Base-by-base conservation (phyloP, 2,888 invertebrate genomes). In the Bembecia ichneumoniformis region DNA sequence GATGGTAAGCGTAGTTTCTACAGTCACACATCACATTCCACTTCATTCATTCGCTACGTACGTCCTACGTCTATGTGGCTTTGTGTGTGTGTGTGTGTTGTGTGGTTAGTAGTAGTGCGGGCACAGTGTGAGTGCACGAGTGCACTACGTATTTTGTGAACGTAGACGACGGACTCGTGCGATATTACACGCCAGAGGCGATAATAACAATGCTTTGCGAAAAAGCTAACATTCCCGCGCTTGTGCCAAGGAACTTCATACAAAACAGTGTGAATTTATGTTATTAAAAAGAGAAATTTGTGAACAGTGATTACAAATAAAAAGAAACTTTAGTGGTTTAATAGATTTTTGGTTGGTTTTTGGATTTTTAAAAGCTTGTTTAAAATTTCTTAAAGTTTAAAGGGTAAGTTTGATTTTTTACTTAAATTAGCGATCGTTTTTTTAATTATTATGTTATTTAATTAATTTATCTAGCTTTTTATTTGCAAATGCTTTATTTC, bases 251-350 rank as follows among this genome's bases (percentile, higher is more conserved):
- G 51, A 70, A 69, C 67, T 74, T 69, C 51, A 66, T 55, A 65
- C 69, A 77, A 77, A 82, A 81, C 74, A 75, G 77, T 82, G 82
- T 75, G 77, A 78, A 77, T 67, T 54, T 54, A 65, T 63, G 64
- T 58, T 66, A 59, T 44, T 58, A 60, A 65, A 64, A 60, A 63
- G 70, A 76, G 67, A 77, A 74, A 74, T 71, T 74, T 67, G 74
- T 77, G 73, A 55, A 64, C 66, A 65, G 62, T 71, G 62, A 71
- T 68, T 70, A 71, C 9, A 28, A 28, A 60, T 68, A 66, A 75
- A 65, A 65, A 77, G 66, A 57, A 56, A 66, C 60, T 70, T 70
- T 69, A 62, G 73, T 78, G 76, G 57, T 63, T 66, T 62, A 57
- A 9, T 28, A 28, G 9, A 28, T 28, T 28, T 28, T 28, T 62